These are phyloP conservation scores for Laspeyria flexula DNA, from an alignment of 2,888 invertebrate species.

Conservation along the genomic window DNA sequence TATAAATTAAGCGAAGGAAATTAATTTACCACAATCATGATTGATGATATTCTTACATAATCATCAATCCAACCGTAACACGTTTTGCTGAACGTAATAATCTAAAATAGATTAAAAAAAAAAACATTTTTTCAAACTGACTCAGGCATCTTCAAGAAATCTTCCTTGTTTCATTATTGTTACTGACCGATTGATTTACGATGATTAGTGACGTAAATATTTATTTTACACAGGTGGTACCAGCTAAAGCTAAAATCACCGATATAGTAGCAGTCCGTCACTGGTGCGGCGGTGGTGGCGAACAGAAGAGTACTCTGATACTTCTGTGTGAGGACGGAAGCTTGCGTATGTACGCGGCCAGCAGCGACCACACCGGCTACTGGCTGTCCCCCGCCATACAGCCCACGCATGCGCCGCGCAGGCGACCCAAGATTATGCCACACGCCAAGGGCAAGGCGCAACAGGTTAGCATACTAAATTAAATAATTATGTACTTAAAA, in stretches of 20 bases:
- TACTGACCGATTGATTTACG: no score
- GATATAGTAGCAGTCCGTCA: conserved; percentile 98
- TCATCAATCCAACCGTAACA: no score
- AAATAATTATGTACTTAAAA: no score
- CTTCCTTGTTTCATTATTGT: no score
- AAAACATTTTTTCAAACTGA: no score
- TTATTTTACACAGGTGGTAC: conserved; percentile 81
- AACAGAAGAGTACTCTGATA: conserved; percentile 95
- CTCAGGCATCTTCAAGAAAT: no score
- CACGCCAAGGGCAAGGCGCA: conserved; percentile 69
- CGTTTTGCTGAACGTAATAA: no score
- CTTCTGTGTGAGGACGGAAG: conserved; percentile 98
- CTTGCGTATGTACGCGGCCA: conserved; percentile 96
- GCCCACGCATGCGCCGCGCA: conserved; percentile 74
- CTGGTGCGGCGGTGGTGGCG: conserved; percentile 91
- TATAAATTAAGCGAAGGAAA: no score
- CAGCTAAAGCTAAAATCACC: conserved; percentile 97
- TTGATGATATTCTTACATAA: no score
- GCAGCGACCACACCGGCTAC: conserved; percentile 91
- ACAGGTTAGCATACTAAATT: conserved; percentile 56
- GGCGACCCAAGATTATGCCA: conserved; percentile 59
- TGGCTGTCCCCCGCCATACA: conserved; percentile 88
- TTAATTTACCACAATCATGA: no score
- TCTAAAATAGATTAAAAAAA: no score
- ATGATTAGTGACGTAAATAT: no score